A percentile compares a stretch with the other conserved stretches of the same genome.
Evolutionary conservation across 1,140 invertebrate species (phyloP).

Genomic region (Penaeus indicus): DNA sequence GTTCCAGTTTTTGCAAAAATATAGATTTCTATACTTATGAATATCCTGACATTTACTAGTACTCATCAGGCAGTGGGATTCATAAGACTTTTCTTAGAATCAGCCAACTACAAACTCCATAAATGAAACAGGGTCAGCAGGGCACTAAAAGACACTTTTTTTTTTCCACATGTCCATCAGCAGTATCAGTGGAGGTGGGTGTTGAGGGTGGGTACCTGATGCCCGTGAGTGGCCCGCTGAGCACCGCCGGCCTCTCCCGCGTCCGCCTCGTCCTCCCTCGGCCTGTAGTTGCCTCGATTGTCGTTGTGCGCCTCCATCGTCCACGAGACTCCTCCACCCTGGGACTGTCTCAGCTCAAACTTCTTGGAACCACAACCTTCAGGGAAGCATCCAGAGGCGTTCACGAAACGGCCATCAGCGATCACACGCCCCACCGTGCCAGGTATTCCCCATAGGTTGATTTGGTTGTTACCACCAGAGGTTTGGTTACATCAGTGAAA

Average conservation of each 20-base stretch:
- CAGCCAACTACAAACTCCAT: too few relatives aligned
- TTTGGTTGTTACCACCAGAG: too few relatives aligned
- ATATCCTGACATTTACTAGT: too few relatives aligned
- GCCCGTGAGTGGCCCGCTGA: constrained; percentile 80
- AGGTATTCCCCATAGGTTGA: constrained; percentile 69
- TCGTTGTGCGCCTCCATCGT: constrained; percentile 80
- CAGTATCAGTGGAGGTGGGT: constrained; percentile 86
- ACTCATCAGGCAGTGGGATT: too few relatives aligned
- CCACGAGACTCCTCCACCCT: constrained; percentile 89
- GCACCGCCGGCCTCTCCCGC: constrained; percentile 86
- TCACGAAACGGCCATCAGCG: constrained; percentile 69
- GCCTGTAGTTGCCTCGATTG: constrained; percentile 80
- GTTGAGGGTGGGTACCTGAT: constrained; percentile 74
- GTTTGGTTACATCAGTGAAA: too few relatives aligned
- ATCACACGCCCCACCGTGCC: constrained; percentile 66
- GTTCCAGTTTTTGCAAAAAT: too few relatives aligned
- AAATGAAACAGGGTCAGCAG: too few relatives aligned
- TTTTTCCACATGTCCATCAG: constrained; percentile 85
- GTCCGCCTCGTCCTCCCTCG: constrained; percentile 85
- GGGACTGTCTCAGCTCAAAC: constrained; percentile 87
- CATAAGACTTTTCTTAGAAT: too few relatives aligned
- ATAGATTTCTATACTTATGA: too few relatives aligned
- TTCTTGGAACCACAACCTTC: constrained; percentile 85
- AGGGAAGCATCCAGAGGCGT: constrained; percentile 73
- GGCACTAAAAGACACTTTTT: constrained; percentile 1